These are phyloP conservation scores for Nymphalis urticae DNA, from an alignment of 2,888 invertebrate species.

Conservation along the genomic window DNA sequence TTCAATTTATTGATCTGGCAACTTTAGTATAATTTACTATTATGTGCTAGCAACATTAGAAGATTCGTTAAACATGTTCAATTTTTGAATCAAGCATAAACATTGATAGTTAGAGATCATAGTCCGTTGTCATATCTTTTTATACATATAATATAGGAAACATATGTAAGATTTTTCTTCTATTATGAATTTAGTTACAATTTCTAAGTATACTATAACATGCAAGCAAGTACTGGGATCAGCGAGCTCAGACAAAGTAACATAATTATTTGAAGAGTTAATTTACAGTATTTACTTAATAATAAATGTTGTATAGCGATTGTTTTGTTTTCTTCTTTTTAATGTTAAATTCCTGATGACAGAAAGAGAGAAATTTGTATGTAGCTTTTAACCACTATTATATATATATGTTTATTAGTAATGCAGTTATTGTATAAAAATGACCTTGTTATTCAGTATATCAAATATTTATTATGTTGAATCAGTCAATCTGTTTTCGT, in stretches of 20 bases:
- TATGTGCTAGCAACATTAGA: conserved; percentile 23
- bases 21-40: conserved; percentile 11
- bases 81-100: background rate
- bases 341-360: too few species aligned
- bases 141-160: conserved; percentile 11
- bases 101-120: conserved; percentile 27
- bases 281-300: too few species aligned
- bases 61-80: conserved; percentile 1
- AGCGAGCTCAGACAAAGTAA: background rate
- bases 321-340: too few species aligned
- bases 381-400: too few species aligned
- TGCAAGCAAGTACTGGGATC: background rate
- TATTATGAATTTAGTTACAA: background rate
- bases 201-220: background rate
- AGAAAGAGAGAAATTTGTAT: too few species aligned
- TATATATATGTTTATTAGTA: too few species aligned
- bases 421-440: too few species aligned
- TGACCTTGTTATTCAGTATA: too few species aligned
- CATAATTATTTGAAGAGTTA: too few species aligned
- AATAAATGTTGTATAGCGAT: too few species aligned
- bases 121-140: conserved; percentile 28
- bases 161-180: conserved; percentile 13
- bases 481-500: too few species aligned
- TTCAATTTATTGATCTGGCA: conserved; percentile 16
- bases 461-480: too few species aligned